Percentiles rank a stretch among this genome's conserved stretches.
Evolutionary conservation across 2,888 invertebrate species (phyloP).

Genomic region (Masnerella sp.): DNA sequence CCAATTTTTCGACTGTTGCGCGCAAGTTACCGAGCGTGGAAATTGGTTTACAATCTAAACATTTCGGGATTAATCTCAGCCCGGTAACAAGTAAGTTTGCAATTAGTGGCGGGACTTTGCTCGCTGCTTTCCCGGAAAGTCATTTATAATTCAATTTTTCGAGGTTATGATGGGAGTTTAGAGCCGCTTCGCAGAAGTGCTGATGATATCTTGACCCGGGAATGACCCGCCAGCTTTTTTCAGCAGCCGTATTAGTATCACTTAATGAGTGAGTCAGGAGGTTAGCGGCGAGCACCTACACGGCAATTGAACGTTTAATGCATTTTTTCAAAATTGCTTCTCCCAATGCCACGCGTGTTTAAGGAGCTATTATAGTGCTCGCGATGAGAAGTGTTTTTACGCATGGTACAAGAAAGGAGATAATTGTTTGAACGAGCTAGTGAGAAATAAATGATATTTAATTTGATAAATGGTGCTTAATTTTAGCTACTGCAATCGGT

Average conservation of each 20-base stretch:
- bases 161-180: conserved; percentile 41
- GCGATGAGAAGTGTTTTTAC: no score
- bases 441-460: no score
- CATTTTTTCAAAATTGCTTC: conserved; percentile 26
- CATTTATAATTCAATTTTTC: conserved; percentile 52
- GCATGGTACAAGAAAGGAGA: no score
- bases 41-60: conserved; percentile 42
- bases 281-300: conserved; percentile 34
- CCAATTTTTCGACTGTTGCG: conserved; percentile 13
- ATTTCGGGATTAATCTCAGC: conserved; percentile 39
- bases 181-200: conserved; percentile 43
- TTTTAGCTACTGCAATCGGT: no score
- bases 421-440: no score
- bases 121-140: conserved; percentile 29
- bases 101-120: conserved; percentile 29
- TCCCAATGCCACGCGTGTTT: conserved; percentile 6
- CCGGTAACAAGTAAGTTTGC: conserved; percentile 27
- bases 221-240: conserved; percentile 32
- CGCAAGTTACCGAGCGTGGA: conserved; percentile 15
- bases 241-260: conserved; percentile 45
- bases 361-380: conserved; percentile 8
- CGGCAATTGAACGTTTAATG: conserved; percentile 45
- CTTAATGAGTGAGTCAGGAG: conserved; percentile 53
- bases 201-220: conserved; percentile 48
- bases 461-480: no score